These are phyloP conservation scores for Paracanthobrama guichenoti DNA, from an alignment of 2,113 vertebrate genomes.

Conservation along the genomic window DNA sequence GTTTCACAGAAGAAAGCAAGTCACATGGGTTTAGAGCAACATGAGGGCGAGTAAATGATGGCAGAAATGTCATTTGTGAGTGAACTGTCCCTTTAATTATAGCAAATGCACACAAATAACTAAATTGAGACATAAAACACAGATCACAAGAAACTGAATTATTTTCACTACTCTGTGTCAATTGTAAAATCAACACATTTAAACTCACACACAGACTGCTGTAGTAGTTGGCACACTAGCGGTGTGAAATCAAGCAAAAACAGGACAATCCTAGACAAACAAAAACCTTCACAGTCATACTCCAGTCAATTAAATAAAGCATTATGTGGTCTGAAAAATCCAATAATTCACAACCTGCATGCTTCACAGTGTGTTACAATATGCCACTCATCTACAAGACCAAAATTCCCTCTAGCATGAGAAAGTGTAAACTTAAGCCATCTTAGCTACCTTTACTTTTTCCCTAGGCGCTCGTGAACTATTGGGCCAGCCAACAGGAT, in stretches of 20 bases:
- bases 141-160: background rate
- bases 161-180: background rate
- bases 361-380: background rate
- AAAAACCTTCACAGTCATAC: constrained; percentile 1
- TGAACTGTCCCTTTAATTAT: background rate
- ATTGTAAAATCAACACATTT: background rate
- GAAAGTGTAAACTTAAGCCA: background rate
- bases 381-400: background rate
- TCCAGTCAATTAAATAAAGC: background rate
- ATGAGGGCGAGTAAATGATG: background rate
- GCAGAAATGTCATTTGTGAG: too few relatives aligned
- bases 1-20: background rate
- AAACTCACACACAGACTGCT: background rate
- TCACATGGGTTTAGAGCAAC: background rate
- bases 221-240: background rate
- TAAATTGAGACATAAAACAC: background rate
- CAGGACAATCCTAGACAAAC: background rate
- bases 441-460: background rate
- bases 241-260: background rate
- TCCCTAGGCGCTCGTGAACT: background rate
- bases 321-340: background rate
- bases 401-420: background rate
- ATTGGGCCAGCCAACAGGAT: constrained; percentile 25
- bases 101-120: background rate
- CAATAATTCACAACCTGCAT: background rate